Base-by-base conservation (phyloP, 2,797 vertebrate species). In the Dryobates pubescens region DNA sequence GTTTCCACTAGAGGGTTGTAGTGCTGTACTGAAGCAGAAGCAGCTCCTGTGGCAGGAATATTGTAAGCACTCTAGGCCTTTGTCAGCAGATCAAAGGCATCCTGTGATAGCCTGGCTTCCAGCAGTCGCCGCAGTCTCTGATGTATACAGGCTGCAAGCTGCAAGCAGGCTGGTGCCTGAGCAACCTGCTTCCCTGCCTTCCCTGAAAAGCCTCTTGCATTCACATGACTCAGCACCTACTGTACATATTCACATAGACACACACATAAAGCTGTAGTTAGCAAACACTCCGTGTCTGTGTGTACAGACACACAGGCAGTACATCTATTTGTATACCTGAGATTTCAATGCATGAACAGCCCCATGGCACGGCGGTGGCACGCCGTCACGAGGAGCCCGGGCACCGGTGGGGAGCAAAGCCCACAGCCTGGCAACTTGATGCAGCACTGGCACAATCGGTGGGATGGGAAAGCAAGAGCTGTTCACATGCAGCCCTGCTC, bases 1-100 rank as follows among this genome's bases (percentile, higher is more conserved):
- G 47, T 90, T 92, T 93, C 93, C 92, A 93, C 93, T 95, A 96
- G 95, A 86, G 95, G 96, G 94, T 94, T 96, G 96, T 95, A 94
- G 90, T 63, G 92, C 78, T 94, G 90, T 94, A 56, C 2, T 1
- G 84, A 94, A 94, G 59, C 41, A 54, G 79, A 67, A 1, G 23
- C 9, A 0, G 65, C 32, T 78, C 7, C 70, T 7, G 65, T 81
- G 86, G 73, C 82, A 92, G 73, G 61, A 83, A 81, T 54, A 53
- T 1, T 51, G 56, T 27, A 7, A 9, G 57, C 53, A 69, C 63
- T 90, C 82, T 53, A 57, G 62, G 70, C 70, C 92, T 95, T 92
- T 94, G 92, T 94, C 90, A 96, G 93, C 82, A 91, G 90, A 92
- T 95, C 78, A 92, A 86, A 94, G 83, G 84, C 86, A 64, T 73